Percentiles rank a stretch among this genome's conserved stretches.
phyloP scores from a whole-genome alignment of 2,888 invertebrate genomes.

The Sipha maydis region DNA sequence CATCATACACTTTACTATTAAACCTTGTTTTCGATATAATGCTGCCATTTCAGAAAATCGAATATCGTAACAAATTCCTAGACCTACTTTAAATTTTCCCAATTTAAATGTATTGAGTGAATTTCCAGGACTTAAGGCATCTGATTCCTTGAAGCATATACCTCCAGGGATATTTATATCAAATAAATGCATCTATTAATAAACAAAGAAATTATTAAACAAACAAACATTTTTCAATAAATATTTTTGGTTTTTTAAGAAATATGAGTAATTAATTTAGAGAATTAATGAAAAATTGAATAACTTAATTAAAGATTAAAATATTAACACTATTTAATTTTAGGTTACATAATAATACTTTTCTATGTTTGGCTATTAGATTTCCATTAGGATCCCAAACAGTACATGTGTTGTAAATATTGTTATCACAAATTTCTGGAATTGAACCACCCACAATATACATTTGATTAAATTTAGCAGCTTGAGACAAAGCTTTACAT shows the following conservation, averaged over 20 bases:
- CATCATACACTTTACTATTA: not conserved
- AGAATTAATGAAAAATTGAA: not conserved
- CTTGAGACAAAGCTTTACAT: slow-evolving; percentile 75
- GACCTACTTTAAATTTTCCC: slow-evolving; percentile 79
- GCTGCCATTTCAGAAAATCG: slow-evolving; percentile 90
- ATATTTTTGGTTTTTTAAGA: not conserved
- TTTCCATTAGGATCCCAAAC: slow-evolving; percentile 84
- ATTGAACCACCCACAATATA: slow-evolving; percentile 91
- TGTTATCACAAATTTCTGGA: slow-evolving; percentile 78
- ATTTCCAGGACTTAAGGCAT: slow-evolving; percentile 81
- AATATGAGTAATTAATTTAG: no score
- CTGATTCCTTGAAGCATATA: slow-evolving; percentile 93
- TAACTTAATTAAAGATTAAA: not conserved
- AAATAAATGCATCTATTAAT: slow-evolving; percentile 85
- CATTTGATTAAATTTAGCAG: slow-evolving; percentile 80
- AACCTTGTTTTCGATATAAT: slow-evolving; percentile 65
- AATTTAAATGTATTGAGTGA: slow-evolving; percentile 79
- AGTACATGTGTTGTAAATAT: slow-evolving; percentile 87
- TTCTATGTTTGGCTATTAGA: slow-evolving; percentile 83
- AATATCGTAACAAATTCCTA: slow-evolving; percentile 95
- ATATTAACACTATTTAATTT: not conserved
- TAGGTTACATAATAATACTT: slow-evolving; percentile 71
- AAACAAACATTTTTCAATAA: not conserved
- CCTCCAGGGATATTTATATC: slow-evolving; percentile 94
- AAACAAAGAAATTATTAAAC: not conserved